phyloP scores from a whole-genome alignment of 2,797 vertebrate genomes.

The Stomatorhinus walkeri region DNA sequence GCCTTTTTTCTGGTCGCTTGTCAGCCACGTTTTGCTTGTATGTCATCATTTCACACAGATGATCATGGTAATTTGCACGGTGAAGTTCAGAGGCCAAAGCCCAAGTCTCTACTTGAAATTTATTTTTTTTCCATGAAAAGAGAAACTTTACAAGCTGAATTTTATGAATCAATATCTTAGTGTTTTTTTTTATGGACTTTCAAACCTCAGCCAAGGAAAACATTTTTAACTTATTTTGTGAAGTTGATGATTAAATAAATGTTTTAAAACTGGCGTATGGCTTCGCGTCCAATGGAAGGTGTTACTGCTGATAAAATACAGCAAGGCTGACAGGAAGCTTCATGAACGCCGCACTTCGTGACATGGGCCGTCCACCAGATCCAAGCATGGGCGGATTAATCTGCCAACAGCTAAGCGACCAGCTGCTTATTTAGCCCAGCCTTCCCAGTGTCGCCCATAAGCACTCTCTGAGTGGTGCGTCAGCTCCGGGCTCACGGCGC shows the following conservation, averaged over 20 bases:
- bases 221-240: slow-evolving; percentile 65
- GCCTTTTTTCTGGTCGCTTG: not conserved
- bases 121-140: slow-evolving; percentile 21
- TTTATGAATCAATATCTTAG: slow-evolving; percentile 35
- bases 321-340: not conserved
- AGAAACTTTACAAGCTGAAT: slow-evolving; percentile 25
- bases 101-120: slow-evolving; percentile 45
- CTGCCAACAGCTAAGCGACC: not conserved
- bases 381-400: not conserved
- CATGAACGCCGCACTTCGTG: not conserved
- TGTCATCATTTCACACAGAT: not conserved
- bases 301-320: not conserved
- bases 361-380: not conserved
- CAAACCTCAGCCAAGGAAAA: slow-evolving; percentile 43
- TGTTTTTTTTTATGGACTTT: slow-evolving; percentile 44
- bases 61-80: not conserved
- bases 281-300: not conserved
- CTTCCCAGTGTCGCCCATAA: not conserved
- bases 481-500: not conserved
- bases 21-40: not conserved
- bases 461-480: not conserved
- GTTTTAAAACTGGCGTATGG: slow-evolving; percentile 36
- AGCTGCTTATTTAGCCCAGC: not conserved
- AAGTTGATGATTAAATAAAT: slow-evolving; percentile 38
- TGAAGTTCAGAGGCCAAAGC: not conserved